Evolutionary conservation across 2,888 invertebrate species (phyloP).

Genomic region (Alentia gelatinosa): DNA sequence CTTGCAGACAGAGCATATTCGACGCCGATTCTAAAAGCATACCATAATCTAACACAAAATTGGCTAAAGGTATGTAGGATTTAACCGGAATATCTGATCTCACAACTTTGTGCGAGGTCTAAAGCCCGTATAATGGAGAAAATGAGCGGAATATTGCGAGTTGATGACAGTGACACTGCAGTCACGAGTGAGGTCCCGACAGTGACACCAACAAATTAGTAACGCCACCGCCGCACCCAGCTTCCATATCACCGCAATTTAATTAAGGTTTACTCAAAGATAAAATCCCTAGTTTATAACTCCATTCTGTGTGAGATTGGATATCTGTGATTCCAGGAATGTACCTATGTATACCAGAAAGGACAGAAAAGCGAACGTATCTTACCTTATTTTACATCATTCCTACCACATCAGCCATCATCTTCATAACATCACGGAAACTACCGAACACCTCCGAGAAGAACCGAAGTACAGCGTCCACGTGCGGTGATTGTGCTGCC

Average conservation of each 20-base stretch:
- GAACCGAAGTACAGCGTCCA: conserved; percentile 24
- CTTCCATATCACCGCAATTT: not conserved
- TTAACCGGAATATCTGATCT: no score
- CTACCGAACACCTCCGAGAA: not conserved
- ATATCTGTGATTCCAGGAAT: no score
- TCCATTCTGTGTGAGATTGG: no score
- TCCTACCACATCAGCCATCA: conserved; percentile 34
- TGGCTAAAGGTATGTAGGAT: no score
- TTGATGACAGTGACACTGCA: conserved; percentile 15
- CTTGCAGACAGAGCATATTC: no score
- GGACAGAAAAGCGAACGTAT: not conserved
- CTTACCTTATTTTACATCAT: conserved; percentile 33
- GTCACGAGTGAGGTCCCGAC: not conserved
- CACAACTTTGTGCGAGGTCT: no score
- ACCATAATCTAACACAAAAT: no score
- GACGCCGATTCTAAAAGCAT: no score
- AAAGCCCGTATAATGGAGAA: no score
- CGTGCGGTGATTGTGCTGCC: not conserved
- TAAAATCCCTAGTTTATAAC: no score
- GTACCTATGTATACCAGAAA: no score
- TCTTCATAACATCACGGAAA: conserved; percentile 44
- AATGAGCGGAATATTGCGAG: not conserved
- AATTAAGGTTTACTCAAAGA: no score
- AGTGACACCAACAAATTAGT: not conserved
- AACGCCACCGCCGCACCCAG: not conserved